A percentile compares a stretch with the other conserved stretches of the same genome.
These are phyloP conservation scores for Brachypteracias leptosomus DNA, from an alignment of 2,113 vertebrate genomes.

Conservation along the genomic window DNA sequence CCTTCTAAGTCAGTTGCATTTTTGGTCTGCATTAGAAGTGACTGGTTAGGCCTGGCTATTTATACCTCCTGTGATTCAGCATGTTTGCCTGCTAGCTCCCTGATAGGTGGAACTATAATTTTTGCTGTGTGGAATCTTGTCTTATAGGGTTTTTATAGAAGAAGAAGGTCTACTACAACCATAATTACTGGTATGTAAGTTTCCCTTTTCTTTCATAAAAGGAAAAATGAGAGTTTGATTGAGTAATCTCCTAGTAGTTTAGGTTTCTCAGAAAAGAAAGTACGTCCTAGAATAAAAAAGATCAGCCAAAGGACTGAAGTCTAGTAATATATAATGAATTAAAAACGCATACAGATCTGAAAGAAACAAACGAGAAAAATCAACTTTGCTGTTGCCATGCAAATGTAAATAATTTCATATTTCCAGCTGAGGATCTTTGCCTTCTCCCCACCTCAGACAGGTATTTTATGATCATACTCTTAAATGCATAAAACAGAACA, in stretches of 20 bases:
- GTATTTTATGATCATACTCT: neutral
- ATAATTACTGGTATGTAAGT: constrained; percentile 74
- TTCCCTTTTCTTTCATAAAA: constrained; percentile 70
- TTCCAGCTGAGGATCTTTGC: neutral
- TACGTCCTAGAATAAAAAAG: neutral
- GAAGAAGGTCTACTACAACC: constrained; percentile 70
- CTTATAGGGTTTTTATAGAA: constrained; percentile 72
- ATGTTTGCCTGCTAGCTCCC: constrained; percentile 69
- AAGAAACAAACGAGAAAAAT: neutral
- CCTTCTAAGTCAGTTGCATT: constrained; percentile 54
- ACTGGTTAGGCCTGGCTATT: constrained; percentile 60
- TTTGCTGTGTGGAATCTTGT: constrained; percentile 75
- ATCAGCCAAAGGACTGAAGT: neutral
- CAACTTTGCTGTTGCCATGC: neutral
- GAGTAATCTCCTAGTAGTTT: neutral
- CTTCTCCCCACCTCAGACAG: neutral
- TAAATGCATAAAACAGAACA: neutral
- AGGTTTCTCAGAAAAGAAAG: neutral
- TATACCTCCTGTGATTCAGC: constrained; percentile 66
- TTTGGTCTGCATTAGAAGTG: constrained; percentile 48
- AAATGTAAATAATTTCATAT: neutral
- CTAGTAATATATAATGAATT: neutral
- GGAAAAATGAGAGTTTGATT: constrained; percentile 18
- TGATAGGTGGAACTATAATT: constrained; percentile 70
- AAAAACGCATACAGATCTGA: neutral